Conservation (phyloP, 2,888 invertebrate species). For the Chesias legatella region DNA sequence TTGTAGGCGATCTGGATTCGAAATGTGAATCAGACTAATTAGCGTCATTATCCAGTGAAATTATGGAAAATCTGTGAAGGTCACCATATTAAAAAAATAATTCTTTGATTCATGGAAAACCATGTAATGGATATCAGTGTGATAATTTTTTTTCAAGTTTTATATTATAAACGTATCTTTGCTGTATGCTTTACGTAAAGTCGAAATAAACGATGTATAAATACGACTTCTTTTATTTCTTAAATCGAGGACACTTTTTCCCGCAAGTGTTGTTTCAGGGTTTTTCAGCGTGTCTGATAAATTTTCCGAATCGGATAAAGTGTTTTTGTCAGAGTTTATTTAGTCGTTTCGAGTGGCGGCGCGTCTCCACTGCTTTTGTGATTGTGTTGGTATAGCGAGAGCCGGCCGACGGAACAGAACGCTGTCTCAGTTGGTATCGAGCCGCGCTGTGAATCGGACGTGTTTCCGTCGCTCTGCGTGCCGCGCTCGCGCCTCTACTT, state of each 20-base stretch:
- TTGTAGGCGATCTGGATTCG: too few species aligned
- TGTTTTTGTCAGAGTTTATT: conserved; percentile 41
- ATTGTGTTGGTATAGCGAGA: conserved; percentile 16
- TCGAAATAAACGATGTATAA: conserved; percentile 51
- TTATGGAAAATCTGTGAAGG: too few species aligned
- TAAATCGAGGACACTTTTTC: conserved; percentile 6
- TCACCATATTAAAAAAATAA: conserved; percentile 20
- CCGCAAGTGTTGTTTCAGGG: conserved; percentile 7
- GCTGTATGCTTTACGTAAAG: conserved; percentile 49
- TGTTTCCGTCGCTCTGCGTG: conserved; percentile 31
- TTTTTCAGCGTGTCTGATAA: conserved; percentile 6
- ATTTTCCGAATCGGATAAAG: conserved; percentile 13
- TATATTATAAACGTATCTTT: conserved; percentile 39
- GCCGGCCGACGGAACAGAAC: conserved; percentile 13
- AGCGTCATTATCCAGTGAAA: too few species aligned
- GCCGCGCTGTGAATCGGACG: conserved; percentile 51
- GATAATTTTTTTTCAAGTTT: conserved; percentile 62
- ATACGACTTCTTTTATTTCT: conserved; percentile 17
- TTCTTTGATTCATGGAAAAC: conserved; percentile 27
- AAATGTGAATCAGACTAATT: too few species aligned
- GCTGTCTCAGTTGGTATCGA: conserved; percentile 49
- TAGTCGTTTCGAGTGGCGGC: conserved; percentile 31
- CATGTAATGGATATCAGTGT: conserved; percentile 70
- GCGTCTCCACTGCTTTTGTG: conserved; percentile 11
- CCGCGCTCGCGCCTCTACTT: conserved; percentile 45